Base-by-base conservation (phyloP, 2,113 vertebrate species). In the Ciconia maguari region DNA sequence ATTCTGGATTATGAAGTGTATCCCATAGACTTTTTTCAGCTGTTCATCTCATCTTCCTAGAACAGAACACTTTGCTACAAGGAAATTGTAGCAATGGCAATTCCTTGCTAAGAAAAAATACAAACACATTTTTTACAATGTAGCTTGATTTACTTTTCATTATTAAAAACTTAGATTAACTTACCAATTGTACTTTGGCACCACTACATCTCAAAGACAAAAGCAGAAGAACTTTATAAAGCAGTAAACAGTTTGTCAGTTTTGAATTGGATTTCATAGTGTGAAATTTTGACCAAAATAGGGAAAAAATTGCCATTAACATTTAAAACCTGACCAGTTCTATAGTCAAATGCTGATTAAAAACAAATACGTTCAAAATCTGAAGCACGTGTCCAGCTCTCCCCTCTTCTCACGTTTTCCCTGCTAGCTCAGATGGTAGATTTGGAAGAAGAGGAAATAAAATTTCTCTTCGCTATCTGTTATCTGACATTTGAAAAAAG, bases 401-500 rank as follows among this genome's bases (percentile, higher is more conserved):
- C 29, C n/a, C 19, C 34, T 91, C 7, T 89, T 81, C 25, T 83
- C 41, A 36, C 19, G 11, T 79, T 64, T 78, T 89, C 38, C 52
- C 57, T 51, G 8, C 49, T 96, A 82, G 61, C 42, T 82, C 42
- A 75, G 68, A 68, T n/a, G 44, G 64, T 68, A 77, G 32, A 65
- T 79, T 57, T 44, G 75, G 52, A 91, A 57, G 74, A 69, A 71
- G 16, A 68, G n/a, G 68, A 92, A 76, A 76, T 69, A 76, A 91
- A 89, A 79, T 62, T 76, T 82, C 29, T 87, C n/a, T 79, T 92
- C 10, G 13, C 92, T 87, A 83, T 92, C 94, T 96, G 81, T 77
- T 81, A 91, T 42, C 49, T 94, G 91, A 82, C 74, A 90, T 93
- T 96, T 91, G 58, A 54, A 61, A 89, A 65, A 91, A 92, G 36